These are phyloP conservation scores for Polymixis lichenea DNA, from an alignment of 2,888 invertebrate genomes.

Conservation along the genomic window DNA sequence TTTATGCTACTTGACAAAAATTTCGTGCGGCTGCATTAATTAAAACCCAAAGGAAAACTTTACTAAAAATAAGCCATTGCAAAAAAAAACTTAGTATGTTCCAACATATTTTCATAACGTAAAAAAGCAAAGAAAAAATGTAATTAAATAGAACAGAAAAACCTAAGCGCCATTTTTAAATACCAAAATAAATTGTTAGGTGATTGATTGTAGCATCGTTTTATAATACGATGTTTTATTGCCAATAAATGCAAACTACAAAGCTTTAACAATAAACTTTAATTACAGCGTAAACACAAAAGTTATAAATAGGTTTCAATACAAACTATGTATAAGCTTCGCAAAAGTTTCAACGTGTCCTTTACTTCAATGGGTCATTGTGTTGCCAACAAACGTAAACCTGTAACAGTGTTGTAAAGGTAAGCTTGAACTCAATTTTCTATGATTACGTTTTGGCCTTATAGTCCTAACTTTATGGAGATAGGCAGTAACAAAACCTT, in stretches of 20 bases:
- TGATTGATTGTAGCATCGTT: conserved; percentile 1
- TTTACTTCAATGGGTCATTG: conserved; percentile 29
- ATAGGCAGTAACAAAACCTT: conserved; percentile 10
- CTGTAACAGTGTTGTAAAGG: conserved; percentile 40
- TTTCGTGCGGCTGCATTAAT: neutral
- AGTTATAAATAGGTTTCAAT: neutral
- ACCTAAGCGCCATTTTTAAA: neutral
- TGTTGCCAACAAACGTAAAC: conserved; percentile 23
- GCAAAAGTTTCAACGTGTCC: conserved; percentile 4
- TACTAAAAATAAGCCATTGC: neutral
- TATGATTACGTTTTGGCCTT: conserved; percentile 8
- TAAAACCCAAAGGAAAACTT: neutral
- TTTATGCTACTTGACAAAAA: neutral
- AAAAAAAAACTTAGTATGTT: neutral
- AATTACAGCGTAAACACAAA: neutral
- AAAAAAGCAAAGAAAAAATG: neutral
- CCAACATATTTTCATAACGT: neutral
- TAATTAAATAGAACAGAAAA: neutral
- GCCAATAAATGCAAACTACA: neutral
- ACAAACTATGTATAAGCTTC: neutral
- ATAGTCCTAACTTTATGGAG: conserved; percentile 17
- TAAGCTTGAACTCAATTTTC: neutral
- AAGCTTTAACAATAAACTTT: neutral
- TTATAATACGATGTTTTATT: conserved; percentile 3
- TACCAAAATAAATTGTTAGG: neutral